Evolutionary conservation across 1,140 invertebrate genomes (phyloP).

Genomic region (Drosophila nigromelanica): DNA sequence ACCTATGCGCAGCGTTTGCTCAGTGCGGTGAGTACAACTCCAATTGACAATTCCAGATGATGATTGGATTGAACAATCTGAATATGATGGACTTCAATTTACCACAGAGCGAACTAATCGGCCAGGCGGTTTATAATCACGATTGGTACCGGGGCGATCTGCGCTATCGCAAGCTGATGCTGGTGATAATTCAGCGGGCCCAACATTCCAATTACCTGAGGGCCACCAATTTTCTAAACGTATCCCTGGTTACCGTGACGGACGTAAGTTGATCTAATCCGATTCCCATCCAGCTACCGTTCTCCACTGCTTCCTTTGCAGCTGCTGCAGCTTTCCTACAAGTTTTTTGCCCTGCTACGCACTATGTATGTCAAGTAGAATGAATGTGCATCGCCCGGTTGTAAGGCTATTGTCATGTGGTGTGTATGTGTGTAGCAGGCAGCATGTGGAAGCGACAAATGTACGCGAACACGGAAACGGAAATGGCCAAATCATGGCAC

Average conservation of each 20-base stretch:
- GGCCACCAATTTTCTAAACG: conserved; percentile 57
- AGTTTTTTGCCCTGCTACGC: conserved; percentile 66
- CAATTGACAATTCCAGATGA: background rate
- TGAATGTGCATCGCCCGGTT: background rate
- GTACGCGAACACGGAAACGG: conserved; percentile 15
- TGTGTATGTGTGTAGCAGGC: conserved; percentile 4
- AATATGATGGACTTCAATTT: background rate
- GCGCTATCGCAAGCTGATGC: conserved; percentile 54
- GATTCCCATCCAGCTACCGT: background rate
- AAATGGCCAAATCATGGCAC: conserved; percentile 64
- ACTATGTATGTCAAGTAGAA: conserved; percentile 64
- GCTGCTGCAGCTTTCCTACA: conserved; percentile 67
- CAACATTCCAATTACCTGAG: conserved; percentile 57
- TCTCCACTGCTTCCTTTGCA: conserved; percentile 20
- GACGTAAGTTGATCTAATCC: conserved; percentile 43
- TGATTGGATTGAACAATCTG: background rate
- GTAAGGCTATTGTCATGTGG: conserved; percentile 4
- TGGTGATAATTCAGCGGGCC: conserved; percentile 53
- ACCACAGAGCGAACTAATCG: conserved; percentile 54
- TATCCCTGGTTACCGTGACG: conserved; percentile 59
- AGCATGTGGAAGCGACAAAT: conserved; percentile 55
- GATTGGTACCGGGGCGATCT: conserved; percentile 55
- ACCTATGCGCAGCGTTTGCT: conserved; percentile 62
- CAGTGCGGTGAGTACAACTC: conserved; percentile 56
- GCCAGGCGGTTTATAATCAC: conserved; percentile 58